These are phyloP conservation scores for Diplodus puntazzo DNA, from an alignment of 2,797 vertebrate species.

Conservation along the genomic window DNA sequence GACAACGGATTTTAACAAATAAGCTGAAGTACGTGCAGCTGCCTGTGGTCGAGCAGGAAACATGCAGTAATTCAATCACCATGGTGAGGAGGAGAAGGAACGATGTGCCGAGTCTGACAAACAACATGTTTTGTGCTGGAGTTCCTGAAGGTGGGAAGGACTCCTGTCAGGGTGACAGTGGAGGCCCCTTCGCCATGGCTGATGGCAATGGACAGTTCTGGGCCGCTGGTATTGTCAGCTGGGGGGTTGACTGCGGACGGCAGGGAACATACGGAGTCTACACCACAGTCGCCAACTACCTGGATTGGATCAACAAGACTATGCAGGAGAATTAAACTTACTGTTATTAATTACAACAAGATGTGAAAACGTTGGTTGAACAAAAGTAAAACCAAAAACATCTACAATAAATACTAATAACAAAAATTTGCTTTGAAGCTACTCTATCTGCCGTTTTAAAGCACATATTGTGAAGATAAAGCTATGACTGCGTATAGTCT, in stretches of 20 bases:
- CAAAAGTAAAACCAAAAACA: not conserved
- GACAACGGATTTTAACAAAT: rapidly evolving
- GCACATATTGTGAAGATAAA: not conserved
- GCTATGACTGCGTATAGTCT: not conserved
- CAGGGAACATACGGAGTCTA: conserved; percentile 72
- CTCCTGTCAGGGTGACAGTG: conserved; percentile 73
- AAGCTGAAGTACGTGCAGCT: conserved; percentile 63
- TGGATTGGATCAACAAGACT: conserved; percentile 76
- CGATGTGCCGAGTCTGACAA: conserved; percentile 30
- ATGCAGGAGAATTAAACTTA: conserved; percentile 61
- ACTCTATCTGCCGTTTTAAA: not conserved
- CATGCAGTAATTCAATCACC: conserved; percentile 39
- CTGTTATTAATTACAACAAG: not conserved
- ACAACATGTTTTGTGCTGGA: conserved; percentile 83
- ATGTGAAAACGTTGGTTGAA: not conserved
- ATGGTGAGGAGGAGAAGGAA: rapidly evolving
- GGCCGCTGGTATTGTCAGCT: conserved; percentile 81
- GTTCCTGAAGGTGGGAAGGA: conserved; percentile 64
- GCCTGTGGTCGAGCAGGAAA: conserved; percentile 64
- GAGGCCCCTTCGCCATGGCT: conserved; percentile 61
- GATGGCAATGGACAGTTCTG: conserved; percentile 20
- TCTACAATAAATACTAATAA: not conserved
- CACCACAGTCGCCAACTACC: conserved; percentile 72
- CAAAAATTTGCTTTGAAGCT: not conserved
- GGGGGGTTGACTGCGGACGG: conserved; percentile 66